Percentiles rank a stretch among this genome's conserved stretches.
Evolutionary conservation across 2,888 invertebrate species (phyloP).

Genomic region (Drosophila mayaguana): DNA sequence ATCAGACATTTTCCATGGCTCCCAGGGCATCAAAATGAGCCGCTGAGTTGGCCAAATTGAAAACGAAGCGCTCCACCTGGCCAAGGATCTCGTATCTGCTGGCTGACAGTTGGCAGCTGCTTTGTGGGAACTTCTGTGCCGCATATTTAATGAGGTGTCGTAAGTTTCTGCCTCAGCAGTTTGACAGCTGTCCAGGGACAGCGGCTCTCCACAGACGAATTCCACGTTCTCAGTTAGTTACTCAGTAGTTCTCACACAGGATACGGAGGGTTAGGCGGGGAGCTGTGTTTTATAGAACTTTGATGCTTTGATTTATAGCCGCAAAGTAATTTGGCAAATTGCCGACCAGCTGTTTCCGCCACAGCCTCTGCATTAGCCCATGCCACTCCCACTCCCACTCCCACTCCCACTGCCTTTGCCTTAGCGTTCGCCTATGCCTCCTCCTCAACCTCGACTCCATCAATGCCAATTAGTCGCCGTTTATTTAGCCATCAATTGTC

Average conservation of each 20-base stretch:
- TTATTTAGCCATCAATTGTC: slow-evolving; percentile 73
- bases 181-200: slow-evolving; percentile 62
- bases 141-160: slow-evolving; percentile 67
- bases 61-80: slow-evolving; percentile 44
- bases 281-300: slow-evolving; percentile 16
- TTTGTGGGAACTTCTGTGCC: slow-evolving; percentile 41
- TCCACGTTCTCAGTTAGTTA: slow-evolving; percentile 21
- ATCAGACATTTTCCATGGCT: not conserved
- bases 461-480: slow-evolving; percentile 75
- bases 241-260: slow-evolving; percentile 18
- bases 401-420: not conserved
- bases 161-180: slow-evolving; percentile 64
- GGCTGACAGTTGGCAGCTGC: slow-evolving; percentile 21
- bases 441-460: slow-evolving; percentile 42
- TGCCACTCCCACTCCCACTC: no score
- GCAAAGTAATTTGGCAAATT: slow-evolving; percentile 66
- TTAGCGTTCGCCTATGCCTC: no score
- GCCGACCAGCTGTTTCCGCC: slow-evolving; percentile 26
- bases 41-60: slow-evolving; percentile 63
- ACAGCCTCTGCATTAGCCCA: not conserved
- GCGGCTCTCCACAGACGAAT: slow-evolving; percentile 42
- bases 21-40: slow-evolving; percentile 13
- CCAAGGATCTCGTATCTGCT: slow-evolving; percentile 16
- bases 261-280: not conserved
- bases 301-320: slow-evolving; percentile 70